Conservation (phyloP, 2,888 invertebrate genomes). For the Plebejus melissa region DNA sequence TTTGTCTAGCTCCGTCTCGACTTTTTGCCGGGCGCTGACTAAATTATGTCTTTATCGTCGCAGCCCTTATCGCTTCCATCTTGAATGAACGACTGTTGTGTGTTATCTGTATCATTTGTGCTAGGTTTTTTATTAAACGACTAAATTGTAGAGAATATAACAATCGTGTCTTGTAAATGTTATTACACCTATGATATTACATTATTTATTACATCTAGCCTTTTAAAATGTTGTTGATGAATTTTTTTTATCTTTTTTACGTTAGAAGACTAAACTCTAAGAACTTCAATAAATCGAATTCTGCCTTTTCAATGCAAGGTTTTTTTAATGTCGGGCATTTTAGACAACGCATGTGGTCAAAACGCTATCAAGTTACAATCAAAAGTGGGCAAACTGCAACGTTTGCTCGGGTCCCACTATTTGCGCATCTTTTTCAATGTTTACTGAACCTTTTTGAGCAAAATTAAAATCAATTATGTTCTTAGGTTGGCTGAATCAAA, state of each 20-base stretch:
- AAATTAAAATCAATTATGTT: not conserved
- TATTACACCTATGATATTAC: too few species aligned
- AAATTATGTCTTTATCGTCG: conserved; percentile 77
- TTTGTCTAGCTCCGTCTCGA: conserved; percentile 66
- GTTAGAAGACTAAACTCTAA: too few species aligned
- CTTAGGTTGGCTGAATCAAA: not conserved
- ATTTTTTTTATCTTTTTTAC: not conserved
- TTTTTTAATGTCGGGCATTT: conserved; percentile 24
- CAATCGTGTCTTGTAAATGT: not conserved
- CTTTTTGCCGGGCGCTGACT: conserved; percentile 67
- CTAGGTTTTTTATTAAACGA: conserved; percentile 53
- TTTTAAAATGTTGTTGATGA: not conserved
- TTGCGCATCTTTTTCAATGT: conserved; percentile 21
- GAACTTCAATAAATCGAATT: not conserved
- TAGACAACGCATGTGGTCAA: conserved; percentile 42
- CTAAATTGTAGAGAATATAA: not conserved
- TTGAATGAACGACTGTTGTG: conserved; percentile 61
- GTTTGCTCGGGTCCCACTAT: conserved; percentile 56
- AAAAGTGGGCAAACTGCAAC: conserved; percentile 71
- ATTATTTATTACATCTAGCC: not conserved
- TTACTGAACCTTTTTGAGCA: not conserved
- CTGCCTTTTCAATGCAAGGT: not conserved
- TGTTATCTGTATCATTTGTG: conserved; percentile 59
- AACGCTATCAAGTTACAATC: conserved; percentile 63
- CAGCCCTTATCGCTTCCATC: conserved; percentile 66